Base-by-base conservation (phyloP, 1,140 invertebrate species). In the Pinna nobilis region DNA sequence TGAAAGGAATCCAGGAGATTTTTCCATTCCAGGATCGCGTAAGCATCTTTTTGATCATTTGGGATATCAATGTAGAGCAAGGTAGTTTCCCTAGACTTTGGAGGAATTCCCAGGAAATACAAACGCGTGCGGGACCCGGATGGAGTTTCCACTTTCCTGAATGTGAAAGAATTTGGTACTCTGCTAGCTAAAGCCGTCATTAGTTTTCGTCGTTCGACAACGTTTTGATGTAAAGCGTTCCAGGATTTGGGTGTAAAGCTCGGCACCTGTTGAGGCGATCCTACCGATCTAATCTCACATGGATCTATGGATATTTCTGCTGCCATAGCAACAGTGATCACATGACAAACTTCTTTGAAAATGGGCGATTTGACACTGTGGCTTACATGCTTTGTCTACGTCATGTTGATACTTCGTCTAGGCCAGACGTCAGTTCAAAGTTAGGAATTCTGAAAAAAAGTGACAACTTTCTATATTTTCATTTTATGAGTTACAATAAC, bases 61-160 rank as follows among this genome's bases (percentile, higher is more conserved):
- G 84, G 83, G 20, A 98, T 91, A 87, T 98, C 96, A 3, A 93
- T 92, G 85, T 94, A 97, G 1, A 97, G 89, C 6, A 98, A 87
- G 0, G 96, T 97, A 2, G 94, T 96, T 86, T 97, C 96, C 92
- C 95, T 94, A 25, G 94, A 93, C 82, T 95, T 95, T 15, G 92
- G 92, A 0, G 94, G 93, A 15, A 94, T 94, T 74, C 95, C 94
- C 20, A 98, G 91, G 88, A 97, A 98, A 89, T 97, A 98, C 81
- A 97, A 93, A 83, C 95, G 73, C 6, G 92, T 91, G 32, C 95
- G 89, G 65, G 91, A 92, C 25, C 76, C 83, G 67, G 70, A 20
- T n/a, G 78, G 65, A 1, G 77, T 82, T 1, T 77, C 53, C 37
- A 82, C 59, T 9, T 70, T 80, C 53, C 95, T 90, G 89, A 97